phyloP scores from a whole-genome alignment of 2,888 invertebrate species.

The Caenorhabditis imperialis region DNA sequence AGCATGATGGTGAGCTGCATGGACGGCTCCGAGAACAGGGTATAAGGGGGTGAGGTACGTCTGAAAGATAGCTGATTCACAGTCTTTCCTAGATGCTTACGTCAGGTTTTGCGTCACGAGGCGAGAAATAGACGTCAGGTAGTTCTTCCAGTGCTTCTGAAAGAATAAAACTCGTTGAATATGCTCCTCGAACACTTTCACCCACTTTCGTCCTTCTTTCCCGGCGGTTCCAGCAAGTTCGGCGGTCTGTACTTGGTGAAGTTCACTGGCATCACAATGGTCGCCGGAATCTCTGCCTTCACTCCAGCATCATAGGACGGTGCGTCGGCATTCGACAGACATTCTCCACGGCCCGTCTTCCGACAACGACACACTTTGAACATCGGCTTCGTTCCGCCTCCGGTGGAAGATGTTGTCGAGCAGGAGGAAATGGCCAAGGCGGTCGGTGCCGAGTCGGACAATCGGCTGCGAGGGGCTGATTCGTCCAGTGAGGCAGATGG shows the following conservation, averaged over 20 bases:
- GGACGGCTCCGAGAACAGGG: conserved; percentile 31
- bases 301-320: conserved; percentile 11
- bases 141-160: conserved; percentile 29
- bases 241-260: conserved; percentile 32
- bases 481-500: too few species aligned
- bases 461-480: too few species aligned
- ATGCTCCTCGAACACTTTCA: neutral
- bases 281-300: conserved; percentile 19
- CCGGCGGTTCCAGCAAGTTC: conserved; percentile 29
- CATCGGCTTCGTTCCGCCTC: conserved; percentile 6
- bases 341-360: conserved; percentile 18
- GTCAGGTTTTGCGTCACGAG: conserved; percentile 10
- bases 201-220: neutral
- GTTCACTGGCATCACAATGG: conserved; percentile 25
- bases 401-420: conserved; percentile 5
- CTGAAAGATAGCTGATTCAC: conserved; percentile 16
- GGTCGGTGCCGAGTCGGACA: neutral
- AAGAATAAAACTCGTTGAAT: neutral
- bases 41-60: conserved; percentile 28
- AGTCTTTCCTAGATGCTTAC: neutral
- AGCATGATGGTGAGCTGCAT: conserved; percentile 36
- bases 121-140: conserved; percentile 19
- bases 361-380: conserved; percentile 44
- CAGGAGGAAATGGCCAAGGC: neutral
- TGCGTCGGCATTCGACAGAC: conserved; percentile 18